A percentile compares a stretch with the other conserved stretches of the same genome.
Evolutionary conservation across 2,113 vertebrate genomes (phyloP).

Genomic region (Bubo bubo): DNA sequence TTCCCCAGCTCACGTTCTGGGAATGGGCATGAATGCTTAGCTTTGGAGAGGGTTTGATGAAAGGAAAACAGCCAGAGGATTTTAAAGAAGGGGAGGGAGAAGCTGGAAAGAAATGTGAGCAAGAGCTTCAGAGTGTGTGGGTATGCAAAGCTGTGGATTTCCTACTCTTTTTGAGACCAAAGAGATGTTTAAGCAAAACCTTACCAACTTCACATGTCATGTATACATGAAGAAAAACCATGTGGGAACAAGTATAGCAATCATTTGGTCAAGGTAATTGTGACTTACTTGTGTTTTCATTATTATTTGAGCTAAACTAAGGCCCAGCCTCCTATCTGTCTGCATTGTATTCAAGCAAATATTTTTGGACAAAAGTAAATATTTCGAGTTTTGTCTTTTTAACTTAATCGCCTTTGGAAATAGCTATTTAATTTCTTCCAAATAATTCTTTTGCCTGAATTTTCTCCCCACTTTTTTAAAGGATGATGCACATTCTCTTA

Average conservation of each 20-base stretch:
- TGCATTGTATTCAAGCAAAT: background rate
- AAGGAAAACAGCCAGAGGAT: background rate
- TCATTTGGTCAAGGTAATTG: background rate
- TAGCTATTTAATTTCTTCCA: background rate
- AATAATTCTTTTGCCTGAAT: background rate
- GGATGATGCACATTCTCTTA: background rate
- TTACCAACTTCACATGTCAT: background rate
- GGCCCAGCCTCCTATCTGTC: background rate
- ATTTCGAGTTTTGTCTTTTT: background rate
- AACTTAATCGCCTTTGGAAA: background rate
- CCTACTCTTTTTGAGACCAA: background rate
- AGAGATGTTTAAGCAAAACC: background rate
- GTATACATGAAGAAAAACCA: background rate
- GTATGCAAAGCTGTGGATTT: constrained; percentile 20
- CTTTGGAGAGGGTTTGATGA: background rate
- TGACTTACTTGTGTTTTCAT: background rate
- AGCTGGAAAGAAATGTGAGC: background rate
- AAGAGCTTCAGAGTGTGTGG: background rate
- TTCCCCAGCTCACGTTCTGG: background rate
- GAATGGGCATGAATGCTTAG: background rate
- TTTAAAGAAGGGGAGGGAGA: background rate
- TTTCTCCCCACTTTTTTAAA: background rate
- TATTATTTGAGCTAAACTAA: background rate
- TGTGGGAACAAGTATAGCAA: background rate
- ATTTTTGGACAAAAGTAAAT: background rate